Conservation (phyloP, 2,113 vertebrate genomes). For the Ahaetulla prasina region DNA sequence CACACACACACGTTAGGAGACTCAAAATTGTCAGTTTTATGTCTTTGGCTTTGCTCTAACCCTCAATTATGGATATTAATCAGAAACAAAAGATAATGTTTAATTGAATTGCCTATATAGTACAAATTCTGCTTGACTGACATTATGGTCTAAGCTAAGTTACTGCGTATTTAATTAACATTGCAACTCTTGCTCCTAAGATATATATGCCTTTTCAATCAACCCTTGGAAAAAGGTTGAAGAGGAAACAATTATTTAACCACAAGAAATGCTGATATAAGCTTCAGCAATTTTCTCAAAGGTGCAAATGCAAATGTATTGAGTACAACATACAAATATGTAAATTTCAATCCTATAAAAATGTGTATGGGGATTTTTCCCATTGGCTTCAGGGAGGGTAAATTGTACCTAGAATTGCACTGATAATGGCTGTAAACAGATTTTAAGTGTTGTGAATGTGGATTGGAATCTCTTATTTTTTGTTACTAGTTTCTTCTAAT, state of each 20-base stretch:
- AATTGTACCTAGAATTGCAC: neutral
- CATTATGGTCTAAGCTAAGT: neutral
- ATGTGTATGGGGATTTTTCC: neutral
- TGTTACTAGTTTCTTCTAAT: neutral
- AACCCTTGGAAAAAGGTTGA: neutral
- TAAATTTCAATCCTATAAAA: neutral
- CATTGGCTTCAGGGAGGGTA: neutral
- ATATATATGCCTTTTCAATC: neutral
- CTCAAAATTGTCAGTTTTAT: neutral
- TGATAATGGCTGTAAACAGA: neutral
- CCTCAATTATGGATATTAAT: neutral
- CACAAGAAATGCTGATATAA: neutral
- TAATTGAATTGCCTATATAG: neutral
- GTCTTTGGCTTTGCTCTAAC: neutral
- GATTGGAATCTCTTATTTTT: neutral
- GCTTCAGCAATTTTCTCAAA: neutral
- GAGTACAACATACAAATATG: neutral
- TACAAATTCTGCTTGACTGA: neutral
- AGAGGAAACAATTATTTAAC: neutral
- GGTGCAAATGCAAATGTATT: neutral
- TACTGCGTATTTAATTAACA: neutral
- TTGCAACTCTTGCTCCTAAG: neutral
- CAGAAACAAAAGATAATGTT: neutral
- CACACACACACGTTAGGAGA: neutral
- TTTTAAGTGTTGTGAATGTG: neutral